phyloP scores from a whole-genome alignment of 2,888 invertebrate genomes.

The Drosophila testacea region DNA sequence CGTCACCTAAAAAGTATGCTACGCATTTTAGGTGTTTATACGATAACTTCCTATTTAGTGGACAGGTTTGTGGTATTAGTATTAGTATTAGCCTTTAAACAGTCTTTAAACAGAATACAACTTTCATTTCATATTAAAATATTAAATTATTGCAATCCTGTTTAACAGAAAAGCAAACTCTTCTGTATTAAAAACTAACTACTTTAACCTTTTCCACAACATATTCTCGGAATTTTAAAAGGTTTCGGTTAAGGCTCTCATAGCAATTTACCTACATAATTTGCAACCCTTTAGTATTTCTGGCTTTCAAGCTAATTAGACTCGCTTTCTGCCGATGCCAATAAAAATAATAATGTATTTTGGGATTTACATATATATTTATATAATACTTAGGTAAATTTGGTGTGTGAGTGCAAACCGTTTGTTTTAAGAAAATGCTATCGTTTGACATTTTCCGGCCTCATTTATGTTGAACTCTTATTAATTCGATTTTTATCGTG shows the following conservation, averaged over 20 bases:
- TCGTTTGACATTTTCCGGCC: constrained; percentile 69
- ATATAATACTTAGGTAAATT: constrained; percentile 18
- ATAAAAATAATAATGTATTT: constrained; percentile 53
- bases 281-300: constrained; percentile 25
- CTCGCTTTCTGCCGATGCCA: constrained; percentile 43
- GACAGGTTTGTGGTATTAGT: too few species aligned
- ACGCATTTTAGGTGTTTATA: too few species aligned
- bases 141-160: too few species aligned
- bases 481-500: constrained; percentile 85
- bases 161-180: neutral
- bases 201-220: too few species aligned
- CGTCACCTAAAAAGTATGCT: too few species aligned
- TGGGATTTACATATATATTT: constrained; percentile 22
- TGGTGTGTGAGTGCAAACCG: neutral
- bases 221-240: neutral
- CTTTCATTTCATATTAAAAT: too few species aligned
- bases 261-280: neutral
- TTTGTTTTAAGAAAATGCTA: constrained; percentile 25
- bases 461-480: constrained; percentile 84
- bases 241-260: neutral
- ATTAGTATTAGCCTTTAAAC: too few species aligned
- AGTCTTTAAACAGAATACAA: too few species aligned
- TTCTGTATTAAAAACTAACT: neutral
- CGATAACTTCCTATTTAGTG: too few species aligned
- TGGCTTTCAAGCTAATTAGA: constrained; percentile 42